Conservation (phyloP, 2,888 invertebrate species). For the Napeogenes inachia region DNA sequence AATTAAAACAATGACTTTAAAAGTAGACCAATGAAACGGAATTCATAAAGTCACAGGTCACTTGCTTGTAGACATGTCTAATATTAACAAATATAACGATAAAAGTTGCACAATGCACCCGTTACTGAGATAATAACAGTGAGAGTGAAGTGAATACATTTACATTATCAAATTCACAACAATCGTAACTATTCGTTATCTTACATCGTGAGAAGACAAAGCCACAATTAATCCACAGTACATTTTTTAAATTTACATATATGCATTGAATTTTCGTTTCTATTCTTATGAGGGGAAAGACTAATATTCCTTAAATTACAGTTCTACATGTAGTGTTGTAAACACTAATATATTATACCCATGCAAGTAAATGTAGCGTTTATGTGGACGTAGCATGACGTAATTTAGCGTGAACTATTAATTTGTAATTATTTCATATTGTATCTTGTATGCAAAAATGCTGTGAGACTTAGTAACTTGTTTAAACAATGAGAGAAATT, state of each 20-base stretch:
- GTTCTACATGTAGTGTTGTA: background rate
- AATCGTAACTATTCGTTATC: background rate
- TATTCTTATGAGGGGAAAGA: background rate
- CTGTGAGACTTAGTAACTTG: background rate
- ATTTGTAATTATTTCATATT: background rate
- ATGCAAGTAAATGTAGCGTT: background rate
- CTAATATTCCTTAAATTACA: background rate
- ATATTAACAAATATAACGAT: too few species aligned
- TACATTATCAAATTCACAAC: background rate
- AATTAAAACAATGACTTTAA: too few species aligned
- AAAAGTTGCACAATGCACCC: too few species aligned
- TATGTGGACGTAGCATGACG: background rate
- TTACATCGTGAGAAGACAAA: slow-evolving; percentile 3
- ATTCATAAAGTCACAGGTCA: too few species aligned
- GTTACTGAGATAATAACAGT: background rate
- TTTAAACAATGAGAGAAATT: background rate
- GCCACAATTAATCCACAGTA: background rate
- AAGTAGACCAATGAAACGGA: too few species aligned
- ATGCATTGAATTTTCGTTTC: background rate
- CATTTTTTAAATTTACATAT: background rate
- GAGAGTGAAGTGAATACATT: background rate
- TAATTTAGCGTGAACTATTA: background rate
- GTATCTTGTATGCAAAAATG: background rate
- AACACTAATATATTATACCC: background rate
- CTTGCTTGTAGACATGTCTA: too few species aligned